A percentile compares a stretch with the other conserved stretches of the same genome.
Evolutionary conservation across 2,113 vertebrate species (phyloP).

Genomic region (Xenus cinereus): DNA sequence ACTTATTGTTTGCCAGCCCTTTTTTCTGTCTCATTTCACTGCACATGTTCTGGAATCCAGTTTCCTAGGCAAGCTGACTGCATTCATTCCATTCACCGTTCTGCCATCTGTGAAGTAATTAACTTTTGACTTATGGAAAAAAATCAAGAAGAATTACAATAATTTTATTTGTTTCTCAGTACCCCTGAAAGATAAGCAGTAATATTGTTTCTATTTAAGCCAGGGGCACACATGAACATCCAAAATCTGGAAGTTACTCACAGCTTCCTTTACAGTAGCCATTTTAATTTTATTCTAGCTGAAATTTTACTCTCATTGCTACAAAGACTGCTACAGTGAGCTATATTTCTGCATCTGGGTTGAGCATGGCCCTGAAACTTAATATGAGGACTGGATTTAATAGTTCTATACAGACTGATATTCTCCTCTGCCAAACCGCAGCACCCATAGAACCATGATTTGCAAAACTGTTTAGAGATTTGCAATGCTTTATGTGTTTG

Average conservation of each 20-base stretch:
- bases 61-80: conserved; percentile 62
- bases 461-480: not conserved
- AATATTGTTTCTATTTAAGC: not conserved
- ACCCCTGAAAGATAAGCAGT: conserved; percentile 4
- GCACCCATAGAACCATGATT: not conserved
- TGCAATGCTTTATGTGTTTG: not conserved
- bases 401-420: not conserved
- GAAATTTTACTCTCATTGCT: not conserved
- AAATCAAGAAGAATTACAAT: conserved; percentile 46
- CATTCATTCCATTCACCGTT: conserved; percentile 43
- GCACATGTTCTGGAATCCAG: conserved; percentile 58
- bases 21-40: conserved; percentile 65
- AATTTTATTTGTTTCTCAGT: conserved; percentile 34
- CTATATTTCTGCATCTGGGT: not conserved
- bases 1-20: conserved; percentile 53
- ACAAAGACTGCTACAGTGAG: not conserved
- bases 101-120: conserved; percentile 86
- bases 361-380: not conserved
- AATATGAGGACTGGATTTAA: not conserved
- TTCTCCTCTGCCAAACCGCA: not conserved
- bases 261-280: not conserved
- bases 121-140: conserved; percentile 78
- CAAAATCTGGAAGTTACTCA: not conserved
- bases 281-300: not conserved
- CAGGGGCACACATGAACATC: not conserved